These are phyloP conservation scores for Drosophila biarmipes DNA, from an alignment of 1,140 invertebrate genomes.

Conservation along the genomic window DNA sequence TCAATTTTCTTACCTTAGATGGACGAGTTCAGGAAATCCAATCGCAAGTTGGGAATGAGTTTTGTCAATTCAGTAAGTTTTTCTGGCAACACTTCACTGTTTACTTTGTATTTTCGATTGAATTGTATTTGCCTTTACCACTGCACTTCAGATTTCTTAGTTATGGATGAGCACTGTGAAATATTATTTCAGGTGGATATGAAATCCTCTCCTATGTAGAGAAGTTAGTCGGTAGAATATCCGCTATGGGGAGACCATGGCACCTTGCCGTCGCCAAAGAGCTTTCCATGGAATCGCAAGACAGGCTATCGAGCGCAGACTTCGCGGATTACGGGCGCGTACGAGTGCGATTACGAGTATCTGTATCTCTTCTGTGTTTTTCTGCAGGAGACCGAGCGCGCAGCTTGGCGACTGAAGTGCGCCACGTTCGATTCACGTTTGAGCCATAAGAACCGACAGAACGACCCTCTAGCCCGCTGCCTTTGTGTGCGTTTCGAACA, in stretches of 20 bases:
- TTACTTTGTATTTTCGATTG: slow-evolving; percentile 18
- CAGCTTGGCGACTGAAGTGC: slow-evolving; percentile 75
- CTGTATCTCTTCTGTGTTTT: slow-evolving; percentile 10
- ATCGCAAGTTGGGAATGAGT: slow-evolving; percentile 12
- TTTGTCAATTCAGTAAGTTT: slow-evolving; percentile 4
- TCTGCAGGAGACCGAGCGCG: slow-evolving; percentile 64
- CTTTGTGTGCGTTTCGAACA: slow-evolving; percentile 70
- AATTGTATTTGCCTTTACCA: slow-evolving; percentile 54
- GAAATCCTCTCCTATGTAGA: slow-evolving; percentile 22
- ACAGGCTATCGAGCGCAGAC: slow-evolving; percentile 19
- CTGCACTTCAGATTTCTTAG: slow-evolving; percentile 28
- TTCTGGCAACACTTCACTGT: slow-evolving; percentile 43
- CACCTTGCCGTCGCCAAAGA: slow-evolving; percentile 47
- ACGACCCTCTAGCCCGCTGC: slow-evolving; percentile 13
- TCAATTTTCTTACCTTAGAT: slow-evolving; percentile 32
- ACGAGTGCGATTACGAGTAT: slow-evolving; percentile 12
- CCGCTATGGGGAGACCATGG: slow-evolving; percentile 33
- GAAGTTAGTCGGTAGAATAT: slow-evolving; percentile 25
- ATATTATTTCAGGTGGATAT: not conserved
- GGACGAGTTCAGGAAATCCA: slow-evolving; percentile 42
- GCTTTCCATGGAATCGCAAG: slow-evolving; percentile 15
- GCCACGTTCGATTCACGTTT: slow-evolving; percentile 79
- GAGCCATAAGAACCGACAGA: slow-evolving; percentile 42
- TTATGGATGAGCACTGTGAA: slow-evolving; percentile 18
- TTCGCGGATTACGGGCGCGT: slow-evolving; percentile 23